Evolutionary conservation across 92 coral and sea anemone genomes (phyloP).

Genomic region (Epizoanthus illoricatus): DNA sequence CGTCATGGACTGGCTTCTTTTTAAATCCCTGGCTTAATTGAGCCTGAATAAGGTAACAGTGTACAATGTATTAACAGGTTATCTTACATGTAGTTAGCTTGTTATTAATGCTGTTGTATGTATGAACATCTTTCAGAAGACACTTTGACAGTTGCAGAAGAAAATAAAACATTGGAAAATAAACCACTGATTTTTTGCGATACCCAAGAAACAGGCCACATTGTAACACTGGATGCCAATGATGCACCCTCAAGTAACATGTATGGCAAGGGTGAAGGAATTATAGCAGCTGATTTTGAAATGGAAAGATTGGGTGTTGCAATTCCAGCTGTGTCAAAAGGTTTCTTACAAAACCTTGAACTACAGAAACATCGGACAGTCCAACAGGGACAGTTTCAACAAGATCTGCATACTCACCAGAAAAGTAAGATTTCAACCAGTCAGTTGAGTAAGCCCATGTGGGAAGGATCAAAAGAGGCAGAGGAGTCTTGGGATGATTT

Average conservation of each 20-base stretch:
- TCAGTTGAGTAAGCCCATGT: no score
- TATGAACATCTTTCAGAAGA: not conserved
- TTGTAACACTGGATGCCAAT: not conserved
- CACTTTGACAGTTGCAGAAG: not conserved
- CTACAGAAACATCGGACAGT: not conserved
- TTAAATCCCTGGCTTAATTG: no score
- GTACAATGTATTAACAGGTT: no score
- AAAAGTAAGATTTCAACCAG: not conserved
- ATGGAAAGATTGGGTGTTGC: constrained; percentile 4
- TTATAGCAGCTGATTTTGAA: not conserved
- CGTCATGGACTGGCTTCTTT: no score
- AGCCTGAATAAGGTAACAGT: no score
- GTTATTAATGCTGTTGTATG: no score
- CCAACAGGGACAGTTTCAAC: not conserved
- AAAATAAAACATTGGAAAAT: not conserved
- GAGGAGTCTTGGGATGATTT: not conserved
- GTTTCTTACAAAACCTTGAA: constrained; percentile 44
- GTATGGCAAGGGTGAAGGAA: no score
- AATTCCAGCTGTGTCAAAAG: constrained; percentile 48
- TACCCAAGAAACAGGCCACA: not conserved
- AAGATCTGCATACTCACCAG: not conserved
- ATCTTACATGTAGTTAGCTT: no score
- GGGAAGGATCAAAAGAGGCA: not conserved
- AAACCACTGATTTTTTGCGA: not conserved
- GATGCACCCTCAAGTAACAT: not conserved